A percentile compares a stretch with the other conserved stretches of the same genome.
These are phyloP conservation scores for Ectemnius lituratus DNA, from an alignment of 2,888 invertebrate genomes.

Conservation along the genomic window DNA sequence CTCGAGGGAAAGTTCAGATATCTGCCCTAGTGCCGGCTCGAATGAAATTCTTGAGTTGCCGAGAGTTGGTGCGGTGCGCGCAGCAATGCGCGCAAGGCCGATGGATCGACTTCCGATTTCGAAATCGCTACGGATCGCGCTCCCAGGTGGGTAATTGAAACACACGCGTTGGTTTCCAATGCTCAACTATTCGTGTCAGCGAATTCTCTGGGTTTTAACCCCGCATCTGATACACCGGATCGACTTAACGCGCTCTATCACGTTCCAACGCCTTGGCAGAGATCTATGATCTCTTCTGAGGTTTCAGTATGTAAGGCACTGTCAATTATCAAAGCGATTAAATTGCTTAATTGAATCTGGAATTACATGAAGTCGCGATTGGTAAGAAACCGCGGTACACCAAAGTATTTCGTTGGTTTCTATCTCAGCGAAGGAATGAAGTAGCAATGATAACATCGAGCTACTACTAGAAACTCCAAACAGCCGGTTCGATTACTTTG, in stretches of 20 bases:
- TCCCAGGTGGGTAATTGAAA: slow-evolving; percentile 35
- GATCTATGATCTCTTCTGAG: too few relatives aligned
- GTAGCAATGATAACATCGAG: slow-evolving; percentile 17
- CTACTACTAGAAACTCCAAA: neutral
- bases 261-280: neutral
- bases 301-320: too few relatives aligned
- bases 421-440: slow-evolving; percentile 21
- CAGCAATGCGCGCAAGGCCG: slow-evolving; percentile 49
- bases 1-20: slow-evolving; percentile 65
- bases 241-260: neutral
- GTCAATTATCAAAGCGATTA: too few relatives aligned
- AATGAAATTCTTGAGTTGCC: slow-evolving; percentile 54
- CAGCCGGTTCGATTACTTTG: slow-evolving; percentile 33
- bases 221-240: neutral
- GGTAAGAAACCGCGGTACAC: too few relatives aligned
- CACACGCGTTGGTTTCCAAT: slow-evolving; percentile 36
- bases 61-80: slow-evolving; percentile 14
- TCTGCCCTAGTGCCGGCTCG: slow-evolving; percentile 34
- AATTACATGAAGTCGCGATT: too few relatives aligned
- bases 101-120: slow-evolving; percentile 59
- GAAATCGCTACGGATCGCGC: slow-evolving; percentile 40
- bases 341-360: too few relatives aligned
- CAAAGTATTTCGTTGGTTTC: neutral
- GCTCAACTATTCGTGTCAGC: slow-evolving; percentile 48
- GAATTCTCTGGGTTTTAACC: slow-evolving; percentile 39